phyloP scores from a whole-genome alignment of 2,888 invertebrate genomes.

The Scelioninae gen. 1 region DNA sequence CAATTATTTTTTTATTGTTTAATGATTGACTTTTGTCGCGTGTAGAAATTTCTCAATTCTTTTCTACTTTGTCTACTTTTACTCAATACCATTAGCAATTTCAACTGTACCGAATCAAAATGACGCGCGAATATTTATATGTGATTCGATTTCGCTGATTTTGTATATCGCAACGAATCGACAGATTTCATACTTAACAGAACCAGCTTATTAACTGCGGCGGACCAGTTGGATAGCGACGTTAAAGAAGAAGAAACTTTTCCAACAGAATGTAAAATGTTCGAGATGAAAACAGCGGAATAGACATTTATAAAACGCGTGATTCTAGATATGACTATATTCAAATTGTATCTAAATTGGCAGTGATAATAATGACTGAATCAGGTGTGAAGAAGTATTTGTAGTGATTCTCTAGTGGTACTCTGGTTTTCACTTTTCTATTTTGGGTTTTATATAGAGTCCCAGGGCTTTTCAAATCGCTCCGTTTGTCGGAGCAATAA shows the following conservation, averaged over 20 bases:
- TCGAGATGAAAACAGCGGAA: slow-evolving; percentile 3
- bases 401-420: slow-evolving; percentile 41
- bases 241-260: no score
- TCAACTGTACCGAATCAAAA: slow-evolving; percentile 25
- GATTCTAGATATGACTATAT: slow-evolving; percentile 12
- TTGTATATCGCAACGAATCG: no score
- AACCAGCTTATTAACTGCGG: no score
- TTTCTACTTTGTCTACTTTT: slow-evolving; percentile 5
- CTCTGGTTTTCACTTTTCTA: slow-evolving; percentile 45
- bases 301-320: slow-evolving; percentile 16
- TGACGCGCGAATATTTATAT: slow-evolving; percentile 3
- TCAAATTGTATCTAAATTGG: slow-evolving; percentile 13
- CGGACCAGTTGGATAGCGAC: no score
- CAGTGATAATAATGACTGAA: slow-evolving; percentile 33
- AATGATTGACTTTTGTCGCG: no score
- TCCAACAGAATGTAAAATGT: no score
- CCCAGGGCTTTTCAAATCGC: neutral
- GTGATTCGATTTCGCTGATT: no score
- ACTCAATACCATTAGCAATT: slow-evolving; percentile 2
- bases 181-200: no score
- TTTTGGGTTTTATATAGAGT: slow-evolving; percentile 27
- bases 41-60: neutral
- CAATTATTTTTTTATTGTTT: no score
- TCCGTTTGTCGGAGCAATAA: neutral
- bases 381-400: slow-evolving; percentile 22